Conservation (phyloP, 2,797 vertebrate species). For the Delichon dasypus region DNA sequence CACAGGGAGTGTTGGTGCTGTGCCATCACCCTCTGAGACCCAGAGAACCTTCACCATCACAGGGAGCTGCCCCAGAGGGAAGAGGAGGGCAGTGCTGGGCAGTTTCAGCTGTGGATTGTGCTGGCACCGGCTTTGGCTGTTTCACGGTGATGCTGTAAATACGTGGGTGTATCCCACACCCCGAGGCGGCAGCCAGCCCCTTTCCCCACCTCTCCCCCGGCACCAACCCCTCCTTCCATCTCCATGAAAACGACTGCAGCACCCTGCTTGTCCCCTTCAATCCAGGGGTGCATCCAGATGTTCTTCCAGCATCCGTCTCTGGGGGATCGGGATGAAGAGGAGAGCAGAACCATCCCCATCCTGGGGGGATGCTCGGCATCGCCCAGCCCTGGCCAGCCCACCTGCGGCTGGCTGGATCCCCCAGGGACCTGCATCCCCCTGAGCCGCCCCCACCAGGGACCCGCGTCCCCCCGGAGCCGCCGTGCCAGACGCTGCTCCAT, state of each 20-base stretch:
- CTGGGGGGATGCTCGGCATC: neutral
- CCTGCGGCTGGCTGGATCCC: neutral
- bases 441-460: neutral
- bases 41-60: neutral
- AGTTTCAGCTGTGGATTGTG: neutral
- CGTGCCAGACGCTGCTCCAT: constrained; percentile 21
- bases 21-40: neutral
- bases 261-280: neutral
- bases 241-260: neutral
- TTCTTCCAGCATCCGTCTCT: rapidly evolving
- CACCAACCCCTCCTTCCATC: neutral
- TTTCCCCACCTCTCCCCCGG: neutral
- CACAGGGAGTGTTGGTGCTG: neutral
- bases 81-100: neutral
- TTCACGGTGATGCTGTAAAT: neutral
- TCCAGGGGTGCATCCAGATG: neutral
- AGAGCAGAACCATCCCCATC: neutral
- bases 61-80: neutral
- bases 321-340: rapidly evolving
- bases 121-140: neutral
- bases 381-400: neutral
- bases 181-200: neutral
- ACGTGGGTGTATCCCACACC: neutral
- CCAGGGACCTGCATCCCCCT: neutral
- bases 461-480: neutral